These are phyloP conservation scores for Aselliscus stoliczkanus DNA, from an alignment of 2,797 vertebrate species.

Conservation along the genomic window DNA sequence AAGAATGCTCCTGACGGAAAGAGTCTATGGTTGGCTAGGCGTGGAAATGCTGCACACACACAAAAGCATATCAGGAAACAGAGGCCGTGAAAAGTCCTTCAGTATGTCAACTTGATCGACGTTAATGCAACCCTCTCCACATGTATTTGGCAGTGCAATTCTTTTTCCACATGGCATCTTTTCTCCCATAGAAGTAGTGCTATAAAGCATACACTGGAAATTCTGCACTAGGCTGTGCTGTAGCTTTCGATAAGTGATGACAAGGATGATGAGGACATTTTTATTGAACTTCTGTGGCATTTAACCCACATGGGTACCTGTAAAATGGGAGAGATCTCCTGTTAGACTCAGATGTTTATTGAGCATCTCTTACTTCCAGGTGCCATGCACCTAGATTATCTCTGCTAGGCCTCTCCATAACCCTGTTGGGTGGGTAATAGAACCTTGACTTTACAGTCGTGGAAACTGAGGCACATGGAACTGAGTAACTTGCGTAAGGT, in stretches of 20 bases:
- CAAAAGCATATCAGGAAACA: background rate
- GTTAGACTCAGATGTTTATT: background rate
- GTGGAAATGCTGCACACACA: rapidly evolving
- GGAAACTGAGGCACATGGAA: background rate
- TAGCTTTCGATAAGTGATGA: background rate
- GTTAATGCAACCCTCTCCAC: background rate
- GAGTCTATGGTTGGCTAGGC: background rate
- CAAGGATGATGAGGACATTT: background rate
- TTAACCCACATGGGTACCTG: background rate
- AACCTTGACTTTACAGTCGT: background rate
- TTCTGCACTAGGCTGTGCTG: background rate
- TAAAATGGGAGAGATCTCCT: background rate
- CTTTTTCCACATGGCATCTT: background rate
- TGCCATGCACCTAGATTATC: background rate
- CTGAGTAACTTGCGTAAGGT: background rate
- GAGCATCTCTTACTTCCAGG: background rate
- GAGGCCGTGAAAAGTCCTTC: background rate
- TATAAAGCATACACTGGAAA: background rate
- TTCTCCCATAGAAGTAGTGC: background rate
- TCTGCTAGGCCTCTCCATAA: background rate
- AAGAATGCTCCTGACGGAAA: background rate
- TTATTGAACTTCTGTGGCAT: background rate
- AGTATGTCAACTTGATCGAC: rapidly evolving
- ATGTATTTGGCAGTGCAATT: background rate
- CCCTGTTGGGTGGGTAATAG: background rate